Evolutionary conservation across 1,140 invertebrate species (phyloP), one percentile per base, ranked within the genome.

Genomic region (Neuroterus valhalla): DNA sequence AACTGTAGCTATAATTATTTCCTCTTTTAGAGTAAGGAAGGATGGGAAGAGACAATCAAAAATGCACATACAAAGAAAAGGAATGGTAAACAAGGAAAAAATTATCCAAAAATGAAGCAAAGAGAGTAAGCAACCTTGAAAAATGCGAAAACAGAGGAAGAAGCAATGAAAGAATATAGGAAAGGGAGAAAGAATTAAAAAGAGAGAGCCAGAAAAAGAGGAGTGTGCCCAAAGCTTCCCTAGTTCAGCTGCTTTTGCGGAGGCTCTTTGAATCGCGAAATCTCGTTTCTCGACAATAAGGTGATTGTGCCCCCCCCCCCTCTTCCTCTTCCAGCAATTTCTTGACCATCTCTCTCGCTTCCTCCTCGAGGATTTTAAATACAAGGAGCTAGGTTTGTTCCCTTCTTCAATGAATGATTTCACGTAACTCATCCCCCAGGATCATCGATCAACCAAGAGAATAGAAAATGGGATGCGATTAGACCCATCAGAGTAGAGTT

Each of bases 381-480:
- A 55, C 6, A 4, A 55, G 50, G 48, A 19, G 21, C 50, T 31
- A 26, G 23, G n/a, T 26, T 62, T 31, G 21, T 62, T 62, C 55
- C 17, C 26, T 62, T 31, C 55, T 62, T 62, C 55, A 62, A 62
- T 62, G 55, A 12, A 62, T 23, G 23, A 62, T 62, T 62, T 62
- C 31, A 62, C 55, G 55, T 62, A 62, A 62, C 31, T 62, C 55
- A 62, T 62, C 55, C 55, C 55, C 15, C 26, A n/a, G 14, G 55
- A 62, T 62, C 55, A 62, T 62, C 55, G 12, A 62, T 62, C 55
- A 62, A 62, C 11, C 55, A 14, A 62, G 5, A 62, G 23, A 62
- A 62, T 62, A 26, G 31, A 23, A 62, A 62, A 62, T 62, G 55
- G n/a, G 55, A 62, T 31, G 23, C 55, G 55, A 62, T 62, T 62